Conservation (phyloP, 2,797 vertebrate genomes). For the Eleutherodactylus coqui region DNA sequence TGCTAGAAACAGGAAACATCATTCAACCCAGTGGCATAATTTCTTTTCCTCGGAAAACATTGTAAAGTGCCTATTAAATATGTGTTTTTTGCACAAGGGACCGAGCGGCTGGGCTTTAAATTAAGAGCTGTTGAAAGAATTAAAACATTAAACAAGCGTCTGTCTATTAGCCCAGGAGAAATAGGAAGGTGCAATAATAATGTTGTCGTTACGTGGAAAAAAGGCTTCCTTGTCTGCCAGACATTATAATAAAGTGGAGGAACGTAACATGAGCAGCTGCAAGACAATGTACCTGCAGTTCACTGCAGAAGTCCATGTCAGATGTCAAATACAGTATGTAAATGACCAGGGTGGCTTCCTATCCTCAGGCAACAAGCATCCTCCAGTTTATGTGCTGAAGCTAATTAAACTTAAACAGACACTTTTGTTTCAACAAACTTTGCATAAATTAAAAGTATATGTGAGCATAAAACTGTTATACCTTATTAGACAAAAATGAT, state of each 20-base stretch:
- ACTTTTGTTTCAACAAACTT: no score
- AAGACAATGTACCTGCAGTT: neutral
- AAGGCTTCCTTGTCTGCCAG: conserved; percentile 68
- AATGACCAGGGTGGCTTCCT: neutral
- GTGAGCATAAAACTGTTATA: no score
- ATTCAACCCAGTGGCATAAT: conserved; percentile 50
- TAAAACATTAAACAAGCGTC: conserved; percentile 58
- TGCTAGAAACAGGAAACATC: conserved; percentile 56
- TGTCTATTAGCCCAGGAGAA: conserved; percentile 53
- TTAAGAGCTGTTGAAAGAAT: conserved; percentile 73
- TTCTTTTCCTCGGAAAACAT: conserved; percentile 45
- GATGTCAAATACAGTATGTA: neutral
- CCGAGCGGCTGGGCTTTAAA: conserved; percentile 52
- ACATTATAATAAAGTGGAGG: conserved; percentile 47
- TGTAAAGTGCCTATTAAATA: conserved; percentile 51
- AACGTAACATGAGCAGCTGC: conserved; percentile 61
- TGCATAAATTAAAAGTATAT: no score
- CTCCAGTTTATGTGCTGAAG: neutral
- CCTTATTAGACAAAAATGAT: no score
- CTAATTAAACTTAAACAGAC: neutral
- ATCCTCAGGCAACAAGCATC: neutral
- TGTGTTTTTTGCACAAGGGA: conserved; percentile 26
- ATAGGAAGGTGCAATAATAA: conserved; percentile 52
- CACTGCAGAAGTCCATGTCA: neutral
- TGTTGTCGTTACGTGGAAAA: conserved; percentile 67